These are phyloP conservation scores for Lycaon pictus DNA, from an alignment of 2,113 vertebrate species.

Conservation along the genomic window DNA sequence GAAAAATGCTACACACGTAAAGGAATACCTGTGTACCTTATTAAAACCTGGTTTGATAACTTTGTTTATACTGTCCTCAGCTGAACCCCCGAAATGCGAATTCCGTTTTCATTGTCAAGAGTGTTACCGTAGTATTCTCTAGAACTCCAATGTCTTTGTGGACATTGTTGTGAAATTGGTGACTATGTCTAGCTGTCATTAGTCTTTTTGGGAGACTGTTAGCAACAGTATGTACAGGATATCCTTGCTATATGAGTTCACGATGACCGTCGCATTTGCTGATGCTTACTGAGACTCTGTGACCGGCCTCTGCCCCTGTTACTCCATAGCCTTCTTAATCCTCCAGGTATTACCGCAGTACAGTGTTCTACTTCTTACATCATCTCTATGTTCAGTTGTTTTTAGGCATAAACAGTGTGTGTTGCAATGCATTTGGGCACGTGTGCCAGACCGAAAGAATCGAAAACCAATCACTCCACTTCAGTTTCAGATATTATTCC, in stretches of 20 bases:
- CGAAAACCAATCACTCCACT: slow-evolving; percentile 78
- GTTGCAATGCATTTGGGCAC: slow-evolving; percentile 85
- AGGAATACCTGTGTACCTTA: slow-evolving; percentile 86
- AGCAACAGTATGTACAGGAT: slow-evolving; percentile 91
- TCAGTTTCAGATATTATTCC: slow-evolving; percentile 74
- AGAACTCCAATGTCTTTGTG: slow-evolving; percentile 92
- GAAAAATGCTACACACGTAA: slow-evolving; percentile 86
- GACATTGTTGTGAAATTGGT: slow-evolving; percentile 91
- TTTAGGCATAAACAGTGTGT: slow-evolving; percentile 82
- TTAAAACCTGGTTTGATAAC: slow-evolving; percentile 85
- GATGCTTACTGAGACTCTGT: slow-evolving; percentile 87
- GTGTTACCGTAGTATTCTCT: slow-evolving; percentile 93
- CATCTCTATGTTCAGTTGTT: slow-evolving; percentile 81
- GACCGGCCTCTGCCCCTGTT: slow-evolving; percentile 86
- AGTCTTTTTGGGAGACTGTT: slow-evolving; percentile 91
- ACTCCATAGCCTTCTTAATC: slow-evolving; percentile 84
- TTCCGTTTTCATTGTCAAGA: slow-evolving; percentile 90
- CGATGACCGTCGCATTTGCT: slow-evolving; percentile 88
- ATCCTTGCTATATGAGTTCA: slow-evolving; percentile 89
- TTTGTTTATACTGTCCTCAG: slow-evolving; percentile 89
- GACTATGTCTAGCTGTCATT: slow-evolving; percentile 91
- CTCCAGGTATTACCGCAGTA: slow-evolving; percentile 84
- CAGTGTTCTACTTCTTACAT: slow-evolving; percentile 86
- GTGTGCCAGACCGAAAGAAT: slow-evolving; percentile 84
- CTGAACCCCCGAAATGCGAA: slow-evolving; percentile 89